Evolutionary conservation across 2,113 vertebrate genomes (phyloP).

Genomic region (Chascanopsetta lugubris): DNA sequence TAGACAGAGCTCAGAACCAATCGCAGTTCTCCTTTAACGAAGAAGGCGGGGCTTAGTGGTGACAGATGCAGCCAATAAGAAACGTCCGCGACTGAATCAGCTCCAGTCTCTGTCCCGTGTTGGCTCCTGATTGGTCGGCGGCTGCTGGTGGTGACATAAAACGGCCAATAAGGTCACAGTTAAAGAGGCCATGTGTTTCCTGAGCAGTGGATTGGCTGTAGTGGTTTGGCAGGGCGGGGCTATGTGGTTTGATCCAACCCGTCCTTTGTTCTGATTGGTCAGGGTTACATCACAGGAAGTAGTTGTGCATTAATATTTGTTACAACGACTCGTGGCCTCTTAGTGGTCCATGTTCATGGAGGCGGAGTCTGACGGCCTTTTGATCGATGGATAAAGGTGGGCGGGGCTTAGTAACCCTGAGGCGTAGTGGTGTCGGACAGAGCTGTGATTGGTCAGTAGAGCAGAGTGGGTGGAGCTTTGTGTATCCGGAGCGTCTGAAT

Average conservation of each 20-base stretch:
- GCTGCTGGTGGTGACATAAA: no score
- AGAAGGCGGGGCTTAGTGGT: constrained; percentile 8
- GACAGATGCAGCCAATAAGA: background rate
- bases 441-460: constrained; percentile 69
- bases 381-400: no score
- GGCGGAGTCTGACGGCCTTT: constrained; percentile 4
- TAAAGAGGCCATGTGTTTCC: constrained; percentile 16
- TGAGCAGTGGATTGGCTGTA: constrained; percentile 25
- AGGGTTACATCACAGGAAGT: background rate
- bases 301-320: background rate
- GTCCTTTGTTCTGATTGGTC: constrained; percentile 15
- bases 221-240: background rate
- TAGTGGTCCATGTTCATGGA: constrained; percentile 7
- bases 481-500: constrained; percentile 92
- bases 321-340: constrained; percentile 16
- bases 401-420: no score
- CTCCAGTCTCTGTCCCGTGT: background rate
- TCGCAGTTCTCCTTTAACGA: background rate
- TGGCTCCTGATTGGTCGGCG: constrained; percentile 3
- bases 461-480: constrained; percentile 79
- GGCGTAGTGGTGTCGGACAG: constrained; percentile 60
- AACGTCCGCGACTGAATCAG: background rate
- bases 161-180: background rate
- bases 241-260: constrained; percentile 7
- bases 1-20: constrained; percentile 1